These are phyloP conservation scores for Chelonoidis abingdonii DNA, from an alignment of 2,113 vertebrate species.

Conservation along the genomic window DNA sequence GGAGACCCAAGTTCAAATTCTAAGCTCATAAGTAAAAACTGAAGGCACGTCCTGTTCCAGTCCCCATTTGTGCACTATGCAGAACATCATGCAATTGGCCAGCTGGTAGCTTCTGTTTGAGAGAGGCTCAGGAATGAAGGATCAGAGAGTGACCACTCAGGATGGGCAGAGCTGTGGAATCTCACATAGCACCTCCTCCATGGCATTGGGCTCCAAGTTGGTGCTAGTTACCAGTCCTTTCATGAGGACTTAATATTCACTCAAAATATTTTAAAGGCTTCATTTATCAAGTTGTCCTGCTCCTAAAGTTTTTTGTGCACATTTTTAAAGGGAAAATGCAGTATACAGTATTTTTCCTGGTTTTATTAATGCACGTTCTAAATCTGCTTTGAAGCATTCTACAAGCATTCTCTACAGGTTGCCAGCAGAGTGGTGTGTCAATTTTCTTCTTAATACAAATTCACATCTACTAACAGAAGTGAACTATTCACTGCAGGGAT, in stretches of 20 bases:
- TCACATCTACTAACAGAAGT: background rate
- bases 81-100: background rate
- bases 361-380: background rate
- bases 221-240: background rate
- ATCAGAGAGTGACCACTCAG: background rate
- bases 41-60: background rate
- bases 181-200: background rate
- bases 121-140: background rate
- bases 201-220: background rate
- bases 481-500: background rate
- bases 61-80: background rate
- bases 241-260: background rate
- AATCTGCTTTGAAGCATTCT: background rate
- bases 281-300: background rate
- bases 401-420: background rate
- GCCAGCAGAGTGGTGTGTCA: background rate
- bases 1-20: background rate
- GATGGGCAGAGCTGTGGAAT: background rate
- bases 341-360: background rate
- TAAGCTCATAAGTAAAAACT: background rate
- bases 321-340: background rate
- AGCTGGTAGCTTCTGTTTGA: background rate
- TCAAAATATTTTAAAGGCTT: background rate
- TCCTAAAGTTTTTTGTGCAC: background rate
- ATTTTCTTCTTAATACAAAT: background rate